These are phyloP conservation scores for Megaustenia siamemsis DNA, from an alignment of 2,888 invertebrate genomes.

Conservation along the genomic window DNA sequence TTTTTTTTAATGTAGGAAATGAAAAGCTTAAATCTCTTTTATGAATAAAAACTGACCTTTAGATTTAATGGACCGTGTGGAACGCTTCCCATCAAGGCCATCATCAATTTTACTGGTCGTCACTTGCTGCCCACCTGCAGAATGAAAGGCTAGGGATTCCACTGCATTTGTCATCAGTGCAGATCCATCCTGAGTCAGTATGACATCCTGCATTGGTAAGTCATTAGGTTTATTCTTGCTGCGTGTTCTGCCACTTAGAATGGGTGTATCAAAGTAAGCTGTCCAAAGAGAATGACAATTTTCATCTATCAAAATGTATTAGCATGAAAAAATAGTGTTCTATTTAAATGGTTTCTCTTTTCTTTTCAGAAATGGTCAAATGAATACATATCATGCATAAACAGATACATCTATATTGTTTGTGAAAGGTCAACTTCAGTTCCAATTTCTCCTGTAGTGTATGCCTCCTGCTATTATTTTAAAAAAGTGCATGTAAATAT, in stretches of 20 bases:
- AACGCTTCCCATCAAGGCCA: slow-evolving; percentile 50
- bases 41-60: slow-evolving; percentile 59
- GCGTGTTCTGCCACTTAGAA: slow-evolving; percentile 60
- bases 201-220: not conserved
- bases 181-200: slow-evolving; percentile 11
- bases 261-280: slow-evolving; percentile 62
- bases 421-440: too few species aligned
- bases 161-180: not conserved
- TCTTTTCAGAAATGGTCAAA: too few species aligned
- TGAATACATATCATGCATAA: too few species aligned
- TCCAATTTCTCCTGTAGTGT: too few species aligned
- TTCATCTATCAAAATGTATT: too few species aligned
- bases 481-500: too few species aligned
- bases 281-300: not conserved
- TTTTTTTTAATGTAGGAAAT: too few species aligned
- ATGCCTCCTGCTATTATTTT: too few species aligned
- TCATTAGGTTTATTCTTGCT: slow-evolving; percentile 55
- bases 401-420: too few species aligned
- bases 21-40: too few species aligned
- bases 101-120: slow-evolving; percentile 9
- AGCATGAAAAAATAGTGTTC: too few species aligned
- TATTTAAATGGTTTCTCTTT: too few species aligned
- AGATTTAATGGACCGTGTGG: slow-evolving; percentile 57
- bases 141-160: not conserved
- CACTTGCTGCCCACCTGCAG: not conserved